Base-by-base conservation (phyloP, 1,140 invertebrate genomes). In the Dinoponera quadriceps region DNA sequence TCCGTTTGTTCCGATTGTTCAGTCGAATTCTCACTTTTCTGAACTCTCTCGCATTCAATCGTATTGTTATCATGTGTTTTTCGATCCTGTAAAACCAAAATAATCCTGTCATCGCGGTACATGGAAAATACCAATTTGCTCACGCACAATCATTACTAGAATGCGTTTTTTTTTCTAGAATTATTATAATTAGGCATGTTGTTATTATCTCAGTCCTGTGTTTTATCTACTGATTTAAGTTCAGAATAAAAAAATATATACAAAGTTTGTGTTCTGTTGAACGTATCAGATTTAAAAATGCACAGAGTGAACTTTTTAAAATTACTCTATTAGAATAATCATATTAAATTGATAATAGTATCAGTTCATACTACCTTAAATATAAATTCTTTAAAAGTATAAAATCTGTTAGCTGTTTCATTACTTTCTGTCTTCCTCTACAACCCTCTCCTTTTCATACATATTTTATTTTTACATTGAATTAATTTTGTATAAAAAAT, bases 51-150 rank as follows among this genome's bases (percentile, higher is more conserved):
- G 84, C 90, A 88, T 89, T 92, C 90, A 92, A 88, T 89, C 88
- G 91, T 86, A 92, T 89, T 93, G 86, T 90, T 91, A 89, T 91
- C 90, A 91, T 86, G 86, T 89, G 90, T 90, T 92, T 93, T 93
- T 74, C 92, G 90, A 92, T 84, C 92, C 92, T 93, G 91, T 89
- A 93, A 80, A 80, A 93, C 65, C 77, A 91, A 92, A 91, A 88
- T 86, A 91, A 90, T 88, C 89, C n/a, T n/a, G n/a, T n/a, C 85
- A 87, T 91, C 81, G 90, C 83, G 80, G 71, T 65, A 14, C 84
- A 55, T 59, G 38, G n/a, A 69, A 82, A 13, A 68, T 25, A 33
- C n/a, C 7, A 13, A 75, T 63, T 82, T 82, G 44, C 27, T 74
- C n/a, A n/a, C 77, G 44, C 48, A 75, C 25, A 85, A 66, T 62